Evolutionary conservation across 2,113 vertebrate species (phyloP).

Genomic region (human): DNA sequence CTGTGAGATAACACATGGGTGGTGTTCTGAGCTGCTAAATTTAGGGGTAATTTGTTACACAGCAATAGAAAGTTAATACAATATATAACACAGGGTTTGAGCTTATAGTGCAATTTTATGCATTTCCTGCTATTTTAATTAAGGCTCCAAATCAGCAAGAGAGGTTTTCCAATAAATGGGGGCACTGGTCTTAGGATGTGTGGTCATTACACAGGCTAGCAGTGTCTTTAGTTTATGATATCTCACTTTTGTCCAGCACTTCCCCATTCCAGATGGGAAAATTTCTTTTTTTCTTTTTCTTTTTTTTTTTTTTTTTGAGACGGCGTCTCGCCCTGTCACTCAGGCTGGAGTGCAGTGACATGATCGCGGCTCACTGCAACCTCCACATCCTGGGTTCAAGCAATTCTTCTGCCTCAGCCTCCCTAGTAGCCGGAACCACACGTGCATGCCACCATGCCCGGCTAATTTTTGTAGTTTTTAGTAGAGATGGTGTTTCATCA

Average conservation of each 20-base stretch:
- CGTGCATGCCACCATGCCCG: accelerated
- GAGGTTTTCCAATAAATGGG: neutral
- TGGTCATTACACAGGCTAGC: neutral
- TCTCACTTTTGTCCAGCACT: neutral
- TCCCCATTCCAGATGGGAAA: neutral
- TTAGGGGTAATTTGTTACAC: neutral
- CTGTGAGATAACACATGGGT: neutral
- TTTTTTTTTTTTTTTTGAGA: no score
- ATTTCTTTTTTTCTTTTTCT: neutral
- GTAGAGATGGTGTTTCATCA: no score
- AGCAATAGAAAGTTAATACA: neutral
- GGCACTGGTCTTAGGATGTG: neutral
- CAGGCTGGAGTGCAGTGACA: no score
- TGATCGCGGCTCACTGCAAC: no score
- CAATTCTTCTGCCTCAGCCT: no score
- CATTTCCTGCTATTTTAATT: neutral
- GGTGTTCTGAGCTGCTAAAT: neutral
- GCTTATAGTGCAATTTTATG: neutral
- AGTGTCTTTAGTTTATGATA: neutral
- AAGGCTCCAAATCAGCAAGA: neutral
- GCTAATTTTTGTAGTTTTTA: no score
- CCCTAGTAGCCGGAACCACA: no score
- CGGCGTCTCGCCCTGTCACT: no score
- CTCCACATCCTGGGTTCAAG: no score
- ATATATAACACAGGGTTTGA: neutral